A percentile compares a stretch with the other conserved stretches of the same genome.
These are phyloP conservation scores for Nasua narica DNA, from an alignment of 2,797 vertebrate genomes.

Conservation along the genomic window DNA sequence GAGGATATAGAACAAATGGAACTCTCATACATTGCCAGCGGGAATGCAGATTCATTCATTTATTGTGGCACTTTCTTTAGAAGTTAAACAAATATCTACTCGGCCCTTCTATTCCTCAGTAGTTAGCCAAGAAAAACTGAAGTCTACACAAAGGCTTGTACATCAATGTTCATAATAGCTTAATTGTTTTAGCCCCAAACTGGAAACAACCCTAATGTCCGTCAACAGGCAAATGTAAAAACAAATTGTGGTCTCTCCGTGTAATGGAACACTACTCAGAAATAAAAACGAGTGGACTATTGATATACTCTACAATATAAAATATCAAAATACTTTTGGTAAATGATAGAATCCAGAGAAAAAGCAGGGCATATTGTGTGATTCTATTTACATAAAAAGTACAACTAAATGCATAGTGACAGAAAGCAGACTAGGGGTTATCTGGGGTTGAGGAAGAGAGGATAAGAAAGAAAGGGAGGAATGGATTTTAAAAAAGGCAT, in stretches of 20 bases:
- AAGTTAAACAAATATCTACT: background rate
- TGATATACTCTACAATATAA: background rate
- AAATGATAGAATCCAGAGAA: background rate
- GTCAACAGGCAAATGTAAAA: background rate
- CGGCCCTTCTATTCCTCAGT: background rate
- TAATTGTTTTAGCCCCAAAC: background rate
- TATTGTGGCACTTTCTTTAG: background rate
- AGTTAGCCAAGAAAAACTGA: background rate
- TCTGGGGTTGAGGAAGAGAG: background rate
- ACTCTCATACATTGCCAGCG: background rate
- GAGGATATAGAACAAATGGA: background rate
- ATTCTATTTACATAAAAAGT: background rate
- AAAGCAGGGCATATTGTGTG: background rate
- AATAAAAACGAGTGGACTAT: background rate
- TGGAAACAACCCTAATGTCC: background rate
- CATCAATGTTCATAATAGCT: background rate
- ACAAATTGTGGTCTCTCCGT: background rate
- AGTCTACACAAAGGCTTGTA: background rate
- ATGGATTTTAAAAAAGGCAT: background rate
- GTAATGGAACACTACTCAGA: background rate
- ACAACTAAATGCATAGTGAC: background rate
- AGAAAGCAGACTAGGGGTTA: background rate
- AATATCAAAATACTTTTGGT: background rate
- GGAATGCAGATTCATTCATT: background rate
- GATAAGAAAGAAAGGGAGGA: background rate